These are phyloP conservation scores for Coreoperca whiteheadi DNA, from an alignment of 2,113 vertebrate genomes.

Conservation along the genomic window DNA sequence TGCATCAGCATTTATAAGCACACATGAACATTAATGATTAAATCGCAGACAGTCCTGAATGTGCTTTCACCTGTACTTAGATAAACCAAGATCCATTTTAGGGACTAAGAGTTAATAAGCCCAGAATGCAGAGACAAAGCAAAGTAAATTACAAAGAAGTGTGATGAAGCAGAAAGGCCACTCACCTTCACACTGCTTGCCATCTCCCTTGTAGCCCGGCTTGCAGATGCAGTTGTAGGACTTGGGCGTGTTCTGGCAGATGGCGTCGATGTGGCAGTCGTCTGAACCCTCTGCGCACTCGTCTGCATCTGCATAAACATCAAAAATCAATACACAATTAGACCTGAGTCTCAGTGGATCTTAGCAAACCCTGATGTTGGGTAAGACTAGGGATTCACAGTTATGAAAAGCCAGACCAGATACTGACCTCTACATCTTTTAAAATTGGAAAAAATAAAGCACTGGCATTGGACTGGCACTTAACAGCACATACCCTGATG, in stretches of 20 bases:
- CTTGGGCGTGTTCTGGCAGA: slow-evolving; percentile 96
- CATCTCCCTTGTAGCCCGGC: slow-evolving; percentile 95
- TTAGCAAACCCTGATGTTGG: not conserved
- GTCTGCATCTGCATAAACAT: slow-evolving; percentile 86
- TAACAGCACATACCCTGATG: not conserved
- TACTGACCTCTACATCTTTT: not conserved
- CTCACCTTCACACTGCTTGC: slow-evolving; percentile 95
- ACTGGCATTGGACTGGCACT: not conserved
- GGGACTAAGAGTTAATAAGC: not conserved
- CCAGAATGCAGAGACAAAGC: not conserved
- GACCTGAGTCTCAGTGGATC: not conserved
- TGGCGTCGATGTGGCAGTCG: slow-evolving; percentile 97
- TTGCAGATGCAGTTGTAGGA: slow-evolving; percentile 99
- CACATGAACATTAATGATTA: not conserved
- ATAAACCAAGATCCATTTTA: not conserved
- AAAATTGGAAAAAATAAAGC: not conserved
- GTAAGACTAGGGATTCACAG: not conserved
- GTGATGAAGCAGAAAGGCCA: not conserved
- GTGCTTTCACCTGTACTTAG: not conserved
- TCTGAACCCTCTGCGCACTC: slow-evolving; percentile 94
- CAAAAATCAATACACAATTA: slow-evolving; percentile 20
- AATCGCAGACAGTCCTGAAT: not conserved
- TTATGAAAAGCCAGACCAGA: not conserved
- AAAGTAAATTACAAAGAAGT: not conserved
- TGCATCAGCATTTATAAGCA: too few species aligned